These are phyloP conservation scores for Chelonia mydas DNA, from an alignment of 2,797 vertebrate species.

Conservation along the genomic window DNA sequence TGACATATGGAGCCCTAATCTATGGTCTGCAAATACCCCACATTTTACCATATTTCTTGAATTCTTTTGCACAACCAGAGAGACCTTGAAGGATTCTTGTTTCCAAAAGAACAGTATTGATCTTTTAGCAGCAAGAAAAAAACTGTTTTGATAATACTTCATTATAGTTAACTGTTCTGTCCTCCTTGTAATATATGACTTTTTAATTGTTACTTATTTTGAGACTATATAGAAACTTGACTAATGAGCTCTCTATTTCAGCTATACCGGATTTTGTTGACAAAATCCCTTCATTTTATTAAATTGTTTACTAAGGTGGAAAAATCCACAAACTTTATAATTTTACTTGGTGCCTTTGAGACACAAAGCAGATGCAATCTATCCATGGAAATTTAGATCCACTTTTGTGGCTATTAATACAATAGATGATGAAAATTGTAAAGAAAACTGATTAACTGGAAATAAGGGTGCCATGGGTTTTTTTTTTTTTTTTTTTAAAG, in stretches of 20 bases:
- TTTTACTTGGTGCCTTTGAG: not conserved
- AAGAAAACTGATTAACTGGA: not conserved
- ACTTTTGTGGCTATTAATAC: not conserved
- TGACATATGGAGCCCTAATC: not conserved
- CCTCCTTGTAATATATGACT: not conserved
- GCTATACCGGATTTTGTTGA: not conserved
- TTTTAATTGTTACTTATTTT: not conserved
- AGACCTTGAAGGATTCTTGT: not conserved
- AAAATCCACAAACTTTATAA: not conserved
- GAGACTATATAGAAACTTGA: not conserved
- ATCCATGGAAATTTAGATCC: not conserved
- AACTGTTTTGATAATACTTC: too few species aligned
- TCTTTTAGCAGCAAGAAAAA: not conserved
- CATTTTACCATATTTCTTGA: not conserved
- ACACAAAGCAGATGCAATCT: not conserved
- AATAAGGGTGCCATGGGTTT: not conserved
- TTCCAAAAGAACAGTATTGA: not conserved
- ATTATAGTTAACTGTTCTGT: not conserved
- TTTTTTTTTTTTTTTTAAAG: not conserved
- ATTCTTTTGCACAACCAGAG: not conserved
- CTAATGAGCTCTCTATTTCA: not conserved
- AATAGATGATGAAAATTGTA: not conserved
- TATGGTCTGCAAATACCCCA: not conserved
- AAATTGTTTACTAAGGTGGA: not conserved
- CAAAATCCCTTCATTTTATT: not conserved